Percentiles rank a stretch among this genome's conserved stretches.
phyloP scores from a whole-genome alignment of 2,113 vertebrate species.

The Proterorhinus semilunaris region DNA sequence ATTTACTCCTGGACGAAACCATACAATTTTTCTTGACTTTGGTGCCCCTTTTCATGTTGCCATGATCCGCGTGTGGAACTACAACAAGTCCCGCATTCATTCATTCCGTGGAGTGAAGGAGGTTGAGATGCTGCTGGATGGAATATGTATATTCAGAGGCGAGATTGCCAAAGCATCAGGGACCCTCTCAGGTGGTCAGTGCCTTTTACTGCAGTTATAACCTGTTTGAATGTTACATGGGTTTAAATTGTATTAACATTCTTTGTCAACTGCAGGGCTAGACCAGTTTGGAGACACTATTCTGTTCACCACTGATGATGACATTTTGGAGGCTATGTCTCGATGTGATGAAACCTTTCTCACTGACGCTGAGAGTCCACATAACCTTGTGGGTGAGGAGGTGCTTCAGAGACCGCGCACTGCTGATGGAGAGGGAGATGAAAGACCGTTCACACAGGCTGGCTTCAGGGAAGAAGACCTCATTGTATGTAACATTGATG shows the following conservation, averaged over 20 bases:
- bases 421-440: slow-evolving; percentile 86
- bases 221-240: not conserved
- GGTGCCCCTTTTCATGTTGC: slow-evolving; percentile 82
- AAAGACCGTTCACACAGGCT: slow-evolving; percentile 89
- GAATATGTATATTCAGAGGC: slow-evolving; percentile 87
- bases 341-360: slow-evolving; percentile 84
- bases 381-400: slow-evolving; percentile 74
- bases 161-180: slow-evolving; percentile 98
- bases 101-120: slow-evolving; percentile 93
- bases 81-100: slow-evolving; percentile 97
- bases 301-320: slow-evolving; percentile 93
- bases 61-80: slow-evolving; percentile 98
- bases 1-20: slow-evolving; percentile 83
- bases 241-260: not conserved
- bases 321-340: slow-evolving; percentile 93
- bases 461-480: slow-evolving; percentile 75
- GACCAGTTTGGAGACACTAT: slow-evolving; percentile 98
- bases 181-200: slow-evolving; percentile 86
- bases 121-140: slow-evolving; percentile 85
- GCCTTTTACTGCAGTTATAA: not conserved
- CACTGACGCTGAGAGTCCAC: slow-evolving; percentile 65
- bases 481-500: not conserved
- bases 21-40: slow-evolving; percentile 86
- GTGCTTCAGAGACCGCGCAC: slow-evolving; percentile 87
- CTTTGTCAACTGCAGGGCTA: slow-evolving; percentile 70